phyloP scores from a whole-genome alignment of 1,140 invertebrate species.

The Wasmannia auropunctata region DNA sequence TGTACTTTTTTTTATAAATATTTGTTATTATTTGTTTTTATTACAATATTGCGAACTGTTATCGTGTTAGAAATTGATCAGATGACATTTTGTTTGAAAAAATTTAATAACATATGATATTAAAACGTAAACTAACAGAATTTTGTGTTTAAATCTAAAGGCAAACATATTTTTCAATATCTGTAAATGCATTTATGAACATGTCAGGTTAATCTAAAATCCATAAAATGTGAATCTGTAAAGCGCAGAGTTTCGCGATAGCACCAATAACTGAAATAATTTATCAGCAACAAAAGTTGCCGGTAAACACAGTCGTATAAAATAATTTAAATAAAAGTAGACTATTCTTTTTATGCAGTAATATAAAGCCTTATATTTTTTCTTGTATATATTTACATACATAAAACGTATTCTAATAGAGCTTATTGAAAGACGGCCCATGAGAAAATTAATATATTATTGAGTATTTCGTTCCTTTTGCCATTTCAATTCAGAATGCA shows the following conservation, averaged over 20 bases:
- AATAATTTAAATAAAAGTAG: neutral
- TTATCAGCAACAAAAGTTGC: neutral
- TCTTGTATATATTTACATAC: neutral
- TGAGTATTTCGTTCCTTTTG: neutral
- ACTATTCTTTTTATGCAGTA: neutral
- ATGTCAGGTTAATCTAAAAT: constrained; percentile 10
- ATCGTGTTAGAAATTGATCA: neutral
- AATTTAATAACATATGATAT: constrained; percentile 11
- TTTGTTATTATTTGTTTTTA: neutral
- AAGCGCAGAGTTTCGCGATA: neutral
- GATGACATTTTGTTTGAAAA: neutral
- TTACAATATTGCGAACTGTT: neutral
- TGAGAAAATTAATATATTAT: neutral
- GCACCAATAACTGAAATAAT: constrained; percentile 22
- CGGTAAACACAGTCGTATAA: neutral
- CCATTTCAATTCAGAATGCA: neutral
- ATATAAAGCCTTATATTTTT: neutral
- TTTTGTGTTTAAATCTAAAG: neutral
- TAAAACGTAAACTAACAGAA: constrained; percentile 4
- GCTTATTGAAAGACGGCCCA: neutral
- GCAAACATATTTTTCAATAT: neutral
- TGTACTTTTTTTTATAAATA: neutral
- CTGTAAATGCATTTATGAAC: neutral
- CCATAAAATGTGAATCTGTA: constrained; percentile 5
- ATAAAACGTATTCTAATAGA: neutral